Base-by-base conservation (phyloP, 2,113 vertebrate species). In the Chaetops frenatus region DNA sequence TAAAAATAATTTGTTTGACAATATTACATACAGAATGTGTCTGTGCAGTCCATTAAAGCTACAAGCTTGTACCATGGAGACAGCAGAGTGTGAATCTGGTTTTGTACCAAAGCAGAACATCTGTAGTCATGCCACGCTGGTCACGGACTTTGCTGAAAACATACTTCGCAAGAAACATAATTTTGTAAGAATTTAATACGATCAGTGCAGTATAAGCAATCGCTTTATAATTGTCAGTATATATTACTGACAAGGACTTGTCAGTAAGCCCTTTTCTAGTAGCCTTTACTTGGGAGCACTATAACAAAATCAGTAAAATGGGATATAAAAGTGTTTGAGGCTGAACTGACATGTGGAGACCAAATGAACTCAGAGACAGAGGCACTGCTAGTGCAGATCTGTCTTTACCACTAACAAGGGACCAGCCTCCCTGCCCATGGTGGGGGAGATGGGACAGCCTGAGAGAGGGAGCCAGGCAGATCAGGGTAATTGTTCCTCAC, bases 81-180 rank as follows among this genome's bases (percentile, higher is more conserved):
- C 28, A 50, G 9, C 31, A 50, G 48, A 38, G 35, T 8, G 4
- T 40, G 38, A 81, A 40, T 58, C 28, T 72, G 64, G 1, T 67
- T 95, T 84, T 92, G 19, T 40, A 62, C 25, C 35, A 64, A 38
- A 53, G 27, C 61, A 61, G n/a, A 66, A 66, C 35, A 35, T 48
- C 13, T 82, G 15, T 64, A 8, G 6, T 12, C 9, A 51, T 53
- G 18, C 8, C 25, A 12, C 0, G 0, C 45, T 79, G 15, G 12
- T 72, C 47, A 17, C 10, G 5, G 77, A 48, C 16, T 58, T 74
- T 48, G 8, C 66, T 91, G 44, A 58, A 82, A 82, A 11, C 10
- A 22, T 21, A 18, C 4, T 53, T 82, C 62, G 15, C 38, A 54
- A 53, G 17, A 23, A 83, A 21, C 3, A 71, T 33, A 21, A 25